Evolutionary conservation across 37 sponge, comb jelly and placozoan genomes (phyloP), one percentile per base, ranked within the genome.

Genomic region (Theonella swinhoei): DNA sequence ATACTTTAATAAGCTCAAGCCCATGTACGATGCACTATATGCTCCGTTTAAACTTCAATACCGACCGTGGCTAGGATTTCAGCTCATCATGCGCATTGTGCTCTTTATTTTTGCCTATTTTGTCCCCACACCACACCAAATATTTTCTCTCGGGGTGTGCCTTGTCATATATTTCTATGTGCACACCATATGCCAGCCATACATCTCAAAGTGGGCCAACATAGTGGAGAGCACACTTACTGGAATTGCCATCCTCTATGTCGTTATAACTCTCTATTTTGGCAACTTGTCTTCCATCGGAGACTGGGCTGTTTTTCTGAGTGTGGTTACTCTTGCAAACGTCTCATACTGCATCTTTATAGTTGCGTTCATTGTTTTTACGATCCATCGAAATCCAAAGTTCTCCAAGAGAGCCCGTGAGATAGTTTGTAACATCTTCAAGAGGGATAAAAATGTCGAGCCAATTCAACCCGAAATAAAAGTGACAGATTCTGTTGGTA

Each of bases 1-100:
- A 30, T 70, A 77, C 32, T 34, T 54, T 31, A 41, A 43, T 25
- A 87, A 73, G 72, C 36, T 87, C 33, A 74, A 76, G 20, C 87
- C 87, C 25, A 8, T 87, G 0, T 64, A 42, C 25, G 87, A 87
- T 31, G 87, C 87, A 7, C 40, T 87, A 20, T 87, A 47, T 39
- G 72, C 59, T 2, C 80, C 87, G 0, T 87, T 62, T 28, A 72
- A 80, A 42, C 74, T 39, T 1, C 79, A 72, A 23, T 87, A 34
- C 47, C 66, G 74, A 1, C 72, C 36, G 64, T 87, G 87, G 87
- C 26, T 79, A 36, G 80, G 87, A 41, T 11, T 87, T 38, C 77
- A 76, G 23, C 23, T 68, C 19, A 54, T 85, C 1, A 4, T 76
- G 11, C 41, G 75, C 23, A 34, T 64, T 3, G 33, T 83, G 17